These are phyloP conservation scores for Drosophila sulfurigaster DNA, from an alignment of 1,140 invertebrate genomes.

Conservation along the genomic window DNA sequence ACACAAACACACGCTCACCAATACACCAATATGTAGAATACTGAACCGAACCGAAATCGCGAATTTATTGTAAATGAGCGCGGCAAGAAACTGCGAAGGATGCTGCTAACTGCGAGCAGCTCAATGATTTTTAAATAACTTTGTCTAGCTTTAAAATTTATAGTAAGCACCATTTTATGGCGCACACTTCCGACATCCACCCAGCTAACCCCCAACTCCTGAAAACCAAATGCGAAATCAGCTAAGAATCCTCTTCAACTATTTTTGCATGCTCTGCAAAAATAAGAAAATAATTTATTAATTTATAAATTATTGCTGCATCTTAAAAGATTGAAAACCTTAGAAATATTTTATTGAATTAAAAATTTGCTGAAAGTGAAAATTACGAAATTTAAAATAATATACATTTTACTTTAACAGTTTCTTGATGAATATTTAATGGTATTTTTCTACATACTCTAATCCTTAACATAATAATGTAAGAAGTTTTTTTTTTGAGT, in stretches of 20 bases:
- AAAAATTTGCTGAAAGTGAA: no score
- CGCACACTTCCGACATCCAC: slow-evolving; percentile 32
- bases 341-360: no score
- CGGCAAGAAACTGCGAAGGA: slow-evolving; percentile 29
- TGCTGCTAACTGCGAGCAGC: slow-evolving; percentile 37
- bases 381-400: no score
- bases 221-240: not conserved
- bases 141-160: slow-evolving; percentile 68
- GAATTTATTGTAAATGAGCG: slow-evolving; percentile 75
- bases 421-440: no score
- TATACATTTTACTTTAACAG: no score
- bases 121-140: slow-evolving; percentile 62
- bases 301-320: no score
- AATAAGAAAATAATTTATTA: no score
- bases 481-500: no score
- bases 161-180: slow-evolving; percentile 59
- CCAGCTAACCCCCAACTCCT: not conserved
- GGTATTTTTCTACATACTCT: no score
- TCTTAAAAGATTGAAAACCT: no score
- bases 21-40: slow-evolving; percentile 9
- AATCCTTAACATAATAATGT: no score
- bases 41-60: slow-evolving; percentile 67
- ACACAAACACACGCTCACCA: not conserved
- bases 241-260: not conserved
- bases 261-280: slow-evolving; percentile 1